These are phyloP conservation scores for Neelides sp. DNA, from an alignment of 1,140 invertebrate species.

Conservation along the genomic window DNA sequence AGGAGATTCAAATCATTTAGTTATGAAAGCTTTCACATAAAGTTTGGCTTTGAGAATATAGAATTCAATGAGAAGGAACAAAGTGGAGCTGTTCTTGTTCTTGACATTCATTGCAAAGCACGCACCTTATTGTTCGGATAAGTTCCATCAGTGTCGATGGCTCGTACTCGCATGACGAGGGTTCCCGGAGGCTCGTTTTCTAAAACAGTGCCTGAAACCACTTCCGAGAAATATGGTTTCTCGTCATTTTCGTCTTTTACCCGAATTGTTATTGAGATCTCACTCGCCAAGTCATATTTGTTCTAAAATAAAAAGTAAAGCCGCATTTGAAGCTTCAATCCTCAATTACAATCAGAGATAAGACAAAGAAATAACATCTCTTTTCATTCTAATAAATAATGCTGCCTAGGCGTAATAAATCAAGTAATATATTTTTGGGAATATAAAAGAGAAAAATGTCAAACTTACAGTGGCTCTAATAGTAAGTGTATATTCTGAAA, in stretches of 20 bases:
- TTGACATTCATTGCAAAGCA: too few relatives aligned
- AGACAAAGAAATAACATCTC: too few relatives aligned
- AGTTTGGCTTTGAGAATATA: not conserved
- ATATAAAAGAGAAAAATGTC: too few relatives aligned
- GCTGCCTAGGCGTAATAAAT: too few relatives aligned
- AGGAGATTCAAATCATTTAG: not conserved
- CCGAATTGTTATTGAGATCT: conserved; percentile 60
- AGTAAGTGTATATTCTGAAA: conserved; percentile 65
- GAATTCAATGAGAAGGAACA: too few relatives aligned
- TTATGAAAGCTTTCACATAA: conserved; percentile 4
- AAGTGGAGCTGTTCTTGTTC: too few relatives aligned
- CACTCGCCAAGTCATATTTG: conserved; percentile 61
- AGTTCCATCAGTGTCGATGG: conserved; percentile 74
- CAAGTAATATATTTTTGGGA: too few relatives aligned
- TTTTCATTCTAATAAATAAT: too few relatives aligned
- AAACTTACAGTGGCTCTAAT: conserved; percentile 51
- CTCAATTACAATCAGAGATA: too few relatives aligned
- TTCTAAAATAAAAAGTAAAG: too few relatives aligned
- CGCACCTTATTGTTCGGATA: conserved; percentile 57
- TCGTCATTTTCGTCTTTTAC: conserved; percentile 77
- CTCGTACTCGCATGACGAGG: conserved; percentile 69
- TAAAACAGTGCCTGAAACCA: conserved; percentile 59
- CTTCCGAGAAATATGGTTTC: conserved; percentile 62
- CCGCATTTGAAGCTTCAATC: too few relatives aligned
- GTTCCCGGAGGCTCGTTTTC: conserved; percentile 70